Conservation (phyloP, 2,113 vertebrate species). For the Halcyon malimbica region DNA sequence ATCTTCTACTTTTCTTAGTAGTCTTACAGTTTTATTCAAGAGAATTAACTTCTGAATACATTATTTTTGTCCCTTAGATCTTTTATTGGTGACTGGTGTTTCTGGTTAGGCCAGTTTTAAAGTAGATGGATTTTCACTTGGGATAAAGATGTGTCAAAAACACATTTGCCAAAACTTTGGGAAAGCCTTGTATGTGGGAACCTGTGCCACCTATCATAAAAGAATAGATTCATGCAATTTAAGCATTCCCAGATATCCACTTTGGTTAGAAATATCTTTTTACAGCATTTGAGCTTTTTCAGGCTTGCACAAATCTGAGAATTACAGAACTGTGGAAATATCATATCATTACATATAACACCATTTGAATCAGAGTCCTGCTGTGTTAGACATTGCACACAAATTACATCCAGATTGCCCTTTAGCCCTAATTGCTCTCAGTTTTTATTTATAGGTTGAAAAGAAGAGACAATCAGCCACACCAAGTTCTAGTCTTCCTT, state of each 20-base stretch:
- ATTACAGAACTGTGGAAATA: conserved; percentile 40
- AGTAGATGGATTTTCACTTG: background rate
- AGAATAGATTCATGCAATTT: background rate
- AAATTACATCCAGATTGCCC: conserved; percentile 63
- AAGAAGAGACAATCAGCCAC: background rate
- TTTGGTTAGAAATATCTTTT: conserved; percentile 20
- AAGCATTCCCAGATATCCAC: background rate
- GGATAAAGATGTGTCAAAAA: background rate
- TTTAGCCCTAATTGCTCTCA: conserved; percentile 56
- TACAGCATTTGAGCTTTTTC: background rate
- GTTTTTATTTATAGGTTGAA: conserved; percentile 58
- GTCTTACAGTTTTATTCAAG: background rate
- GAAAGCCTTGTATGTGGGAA: background rate
- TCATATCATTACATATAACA: conserved; percentile 13
- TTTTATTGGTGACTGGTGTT: background rate
- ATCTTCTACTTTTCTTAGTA: background rate
- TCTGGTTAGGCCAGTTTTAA: background rate
- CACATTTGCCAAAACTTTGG: background rate
- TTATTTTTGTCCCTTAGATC: background rate
- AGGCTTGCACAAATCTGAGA: conserved; percentile 5
- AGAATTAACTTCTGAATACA: background rate
- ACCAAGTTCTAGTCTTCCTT: conserved; percentile 27
- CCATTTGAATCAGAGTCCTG: conserved; percentile 51
- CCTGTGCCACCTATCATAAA: fast-evolving
- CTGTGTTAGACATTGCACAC: conserved; percentile 43